Base-by-base conservation (phyloP, 2,797 vertebrate species). In the Hylomyscus alleni region DNA sequence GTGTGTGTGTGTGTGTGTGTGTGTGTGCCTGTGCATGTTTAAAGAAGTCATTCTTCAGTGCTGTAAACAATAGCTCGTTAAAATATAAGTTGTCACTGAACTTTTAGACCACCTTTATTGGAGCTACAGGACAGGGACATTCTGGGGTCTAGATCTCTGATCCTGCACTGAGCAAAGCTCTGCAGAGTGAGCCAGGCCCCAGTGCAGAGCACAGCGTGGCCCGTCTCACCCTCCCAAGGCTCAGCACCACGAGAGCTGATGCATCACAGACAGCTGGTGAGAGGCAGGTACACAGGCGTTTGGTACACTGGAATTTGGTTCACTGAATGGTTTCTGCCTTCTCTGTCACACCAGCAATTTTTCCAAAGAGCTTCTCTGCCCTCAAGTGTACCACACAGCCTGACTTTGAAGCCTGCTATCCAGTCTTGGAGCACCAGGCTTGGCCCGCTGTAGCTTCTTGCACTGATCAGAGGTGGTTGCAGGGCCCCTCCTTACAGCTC, bases 201-300 rank as follows among this genome's bases (percentile, higher is more conserved):
- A 1, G 34, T 3, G 11, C 26, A 8, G 58, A 62, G 72, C 1
- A 3, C 4, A 17, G 40, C 40, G 3, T 15, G 1, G 14, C 37
- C 56, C 8, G 0, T 14, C 6, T 14, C 67, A 1, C 34, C 37
- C 24, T 62, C 52, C 52, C 12, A 0, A 8, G n/a, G 40, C 2
- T 80, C 44, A 3, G 6, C 1, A 0, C 5, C 5, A 29, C 13
- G 26, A 20, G 37, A 72, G 69, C 73, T 12, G 65, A 34, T 1
- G 14, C 3, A 15, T 11, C 2, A 1, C 8, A 1, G 0, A 5
- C 72, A 52, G n/a, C 0, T 4, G 47, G 44, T 12, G 20, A 47
- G 69, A 78, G n/a, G 56, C 3, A 14, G n/a, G 50, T 1, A 44
- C 56, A n/a, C 34, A 83, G 47, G 65, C 10, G 40, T n/a, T n/a